A percentile compares a stretch with the other conserved stretches of the same genome.
Evolutionary conservation across 2,113 vertebrate genomes (phyloP).

Genomic region (Cinclus cinclus): DNA sequence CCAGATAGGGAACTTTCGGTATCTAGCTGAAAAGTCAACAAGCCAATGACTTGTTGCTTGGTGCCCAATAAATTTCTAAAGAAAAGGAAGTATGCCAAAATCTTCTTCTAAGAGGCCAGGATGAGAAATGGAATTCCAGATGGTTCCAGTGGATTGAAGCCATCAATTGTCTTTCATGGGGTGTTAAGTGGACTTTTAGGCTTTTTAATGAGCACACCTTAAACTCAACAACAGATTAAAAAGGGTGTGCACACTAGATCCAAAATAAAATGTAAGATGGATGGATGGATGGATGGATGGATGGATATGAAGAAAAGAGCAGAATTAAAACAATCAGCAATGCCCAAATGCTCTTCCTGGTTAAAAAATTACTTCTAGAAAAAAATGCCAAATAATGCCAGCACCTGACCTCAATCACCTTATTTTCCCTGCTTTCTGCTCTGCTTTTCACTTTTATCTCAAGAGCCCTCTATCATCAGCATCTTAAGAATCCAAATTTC

Average conservation of each 20-base stretch:
- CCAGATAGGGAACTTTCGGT: background rate
- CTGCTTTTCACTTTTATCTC: background rate
- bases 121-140: background rate
- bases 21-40: background rate
- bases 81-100: background rate
- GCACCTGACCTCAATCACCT: background rate
- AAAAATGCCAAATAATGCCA: background rate
- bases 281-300: background rate
- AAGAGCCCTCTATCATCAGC: background rate
- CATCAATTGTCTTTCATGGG: background rate
- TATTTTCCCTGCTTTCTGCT: background rate
- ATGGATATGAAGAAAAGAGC: background rate
- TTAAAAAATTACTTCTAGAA: background rate
- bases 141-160: background rate
- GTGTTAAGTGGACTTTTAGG: background rate
- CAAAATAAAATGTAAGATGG: background rate
- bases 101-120: background rate
- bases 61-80: background rate
- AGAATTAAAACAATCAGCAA: background rate
- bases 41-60: background rate
- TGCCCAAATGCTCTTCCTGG: background rate
- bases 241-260: background rate
- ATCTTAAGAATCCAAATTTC: background rate
- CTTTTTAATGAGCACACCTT: background rate
- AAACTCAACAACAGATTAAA: background rate